A percentile compares a stretch with the other conserved stretches of the same genome.
Evolutionary conservation across 2,113 vertebrate species (phyloP).

Genomic region (Sapayoa aenigma): DNA sequence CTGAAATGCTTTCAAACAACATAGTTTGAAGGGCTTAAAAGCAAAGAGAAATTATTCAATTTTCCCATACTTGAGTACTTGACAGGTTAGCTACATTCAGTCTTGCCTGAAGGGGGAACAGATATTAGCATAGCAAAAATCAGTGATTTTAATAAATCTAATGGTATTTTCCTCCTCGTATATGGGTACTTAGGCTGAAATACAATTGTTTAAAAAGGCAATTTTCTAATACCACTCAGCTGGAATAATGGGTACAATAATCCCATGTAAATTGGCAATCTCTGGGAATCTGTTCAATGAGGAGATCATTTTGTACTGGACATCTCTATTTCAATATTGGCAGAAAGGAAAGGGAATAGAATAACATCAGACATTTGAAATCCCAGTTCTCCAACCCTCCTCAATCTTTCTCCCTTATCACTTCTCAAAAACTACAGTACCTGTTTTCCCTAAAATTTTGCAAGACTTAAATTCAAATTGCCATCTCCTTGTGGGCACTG

Average conservation of each 20-base stretch:
- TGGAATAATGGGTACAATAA: background rate
- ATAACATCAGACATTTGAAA: background rate
- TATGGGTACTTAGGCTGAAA: background rate
- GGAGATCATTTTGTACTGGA: background rate
- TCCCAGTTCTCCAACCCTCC: background rate
- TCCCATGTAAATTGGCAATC: background rate
- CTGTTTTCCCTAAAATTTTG: background rate
- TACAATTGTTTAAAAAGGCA: background rate
- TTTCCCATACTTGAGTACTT: background rate
- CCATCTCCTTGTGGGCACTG: background rate
- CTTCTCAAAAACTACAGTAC: background rate
- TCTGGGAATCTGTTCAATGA: background rate
- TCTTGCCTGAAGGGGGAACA: background rate
- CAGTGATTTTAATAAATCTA: background rate
- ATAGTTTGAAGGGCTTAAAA: background rate
- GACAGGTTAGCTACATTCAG: background rate
- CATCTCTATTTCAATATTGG: background rate
- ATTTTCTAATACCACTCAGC: background rate
- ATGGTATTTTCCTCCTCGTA: background rate
- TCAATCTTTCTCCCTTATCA: background rate
- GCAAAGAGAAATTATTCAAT: background rate
- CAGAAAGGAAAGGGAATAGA: background rate
- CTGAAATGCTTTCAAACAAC: background rate
- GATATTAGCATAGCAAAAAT: background rate
- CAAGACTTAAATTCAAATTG: background rate